A percentile compares a stretch with the other conserved stretches of the same genome.
These are phyloP conservation scores for Trachelus iudaicus DNA, from an alignment of 2,888 invertebrate species.

Conservation along the genomic window DNA sequence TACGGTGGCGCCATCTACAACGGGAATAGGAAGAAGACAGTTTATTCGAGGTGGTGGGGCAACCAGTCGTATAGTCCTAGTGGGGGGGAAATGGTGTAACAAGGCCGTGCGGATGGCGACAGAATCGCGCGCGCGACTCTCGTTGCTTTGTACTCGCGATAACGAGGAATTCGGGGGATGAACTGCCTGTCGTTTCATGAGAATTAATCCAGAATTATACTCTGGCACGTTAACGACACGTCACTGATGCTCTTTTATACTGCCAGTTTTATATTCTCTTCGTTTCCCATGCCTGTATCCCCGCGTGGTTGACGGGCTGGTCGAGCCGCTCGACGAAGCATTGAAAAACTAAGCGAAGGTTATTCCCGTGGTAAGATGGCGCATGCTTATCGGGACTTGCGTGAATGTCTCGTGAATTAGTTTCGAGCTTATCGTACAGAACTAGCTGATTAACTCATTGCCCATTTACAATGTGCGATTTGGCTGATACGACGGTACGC, in stretches of 20 bases:
- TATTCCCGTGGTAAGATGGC: not conserved
- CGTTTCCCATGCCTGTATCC: not conserved
- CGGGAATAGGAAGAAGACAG: not conserved
- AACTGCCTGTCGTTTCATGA: not conserved
- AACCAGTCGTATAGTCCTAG: constrained; percentile 8
- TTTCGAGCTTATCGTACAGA: not conserved
- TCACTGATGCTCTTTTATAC: not conserved
- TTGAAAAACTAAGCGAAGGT: not conserved
- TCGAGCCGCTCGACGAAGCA: not conserved
- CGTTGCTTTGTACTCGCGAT: not conserved
- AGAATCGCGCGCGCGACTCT: constrained; percentile 9
- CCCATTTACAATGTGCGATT: not conserved
- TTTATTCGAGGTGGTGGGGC: constrained; percentile 6
- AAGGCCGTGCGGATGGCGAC: constrained; percentile 34
- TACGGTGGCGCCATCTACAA: constrained; percentile 14
- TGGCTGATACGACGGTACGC: not conserved
- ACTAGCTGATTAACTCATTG: not conserved
- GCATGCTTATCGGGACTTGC: not conserved
- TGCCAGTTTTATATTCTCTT: not conserved
- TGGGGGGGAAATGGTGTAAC: constrained; percentile 25
- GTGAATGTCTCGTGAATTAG: not conserved
- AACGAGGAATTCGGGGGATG: not conserved
- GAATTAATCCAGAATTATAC: not conserved
- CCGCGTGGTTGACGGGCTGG: too few species aligned
- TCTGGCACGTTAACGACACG: not conserved